Percentiles rank a stretch among this genome's conserved stretches.
These are phyloP conservation scores for Drosophila jambulina DNA, from an alignment of 1,140 invertebrate species.

Conservation along the genomic window DNA sequence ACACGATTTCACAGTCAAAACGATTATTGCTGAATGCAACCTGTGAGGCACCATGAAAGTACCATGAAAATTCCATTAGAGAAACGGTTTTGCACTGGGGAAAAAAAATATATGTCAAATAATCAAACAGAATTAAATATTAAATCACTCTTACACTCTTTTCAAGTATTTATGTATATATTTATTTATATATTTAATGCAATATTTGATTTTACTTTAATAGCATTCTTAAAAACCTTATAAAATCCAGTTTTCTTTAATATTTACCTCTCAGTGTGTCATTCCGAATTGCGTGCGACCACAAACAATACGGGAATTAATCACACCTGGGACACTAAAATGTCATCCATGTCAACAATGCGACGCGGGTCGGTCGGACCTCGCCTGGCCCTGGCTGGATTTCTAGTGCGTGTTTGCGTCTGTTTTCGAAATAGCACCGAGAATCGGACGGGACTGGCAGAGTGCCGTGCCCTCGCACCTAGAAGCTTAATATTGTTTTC, in stretches of 20 bases:
- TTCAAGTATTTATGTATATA: background rate
- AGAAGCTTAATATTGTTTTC: conserved; percentile 71
- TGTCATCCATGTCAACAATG: conserved; percentile 75
- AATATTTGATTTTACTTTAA: background rate
- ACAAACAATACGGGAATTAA: conserved; percentile 73
- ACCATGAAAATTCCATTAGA: conserved; percentile 28
- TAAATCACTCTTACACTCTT: no score
- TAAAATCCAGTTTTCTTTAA: background rate
- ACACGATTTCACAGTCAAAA: conserved; percentile 21
- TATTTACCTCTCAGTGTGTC: conserved; percentile 12
- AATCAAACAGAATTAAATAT: background rate
- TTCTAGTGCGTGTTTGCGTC: conserved; percentile 39
- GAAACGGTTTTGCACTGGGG: background rate
- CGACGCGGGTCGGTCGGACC: conserved; percentile 16
- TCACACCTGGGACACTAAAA: conserved; percentile 77
- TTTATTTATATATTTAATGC: no score
- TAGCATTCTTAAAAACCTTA: background rate
- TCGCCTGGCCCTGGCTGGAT: conserved; percentile 32
- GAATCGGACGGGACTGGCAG: conserved; percentile 2
- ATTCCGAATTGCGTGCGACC: conserved; percentile 27
- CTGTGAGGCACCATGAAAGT: conserved; percentile 5
- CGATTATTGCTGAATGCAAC: conserved; percentile 19
- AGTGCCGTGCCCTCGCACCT: conserved; percentile 10
- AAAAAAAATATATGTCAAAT: background rate
- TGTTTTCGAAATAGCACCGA: conserved; percentile 17